Base-by-base conservation (phyloP, 2,797 vertebrate genomes). In the Diglossa cyanea region DNA sequence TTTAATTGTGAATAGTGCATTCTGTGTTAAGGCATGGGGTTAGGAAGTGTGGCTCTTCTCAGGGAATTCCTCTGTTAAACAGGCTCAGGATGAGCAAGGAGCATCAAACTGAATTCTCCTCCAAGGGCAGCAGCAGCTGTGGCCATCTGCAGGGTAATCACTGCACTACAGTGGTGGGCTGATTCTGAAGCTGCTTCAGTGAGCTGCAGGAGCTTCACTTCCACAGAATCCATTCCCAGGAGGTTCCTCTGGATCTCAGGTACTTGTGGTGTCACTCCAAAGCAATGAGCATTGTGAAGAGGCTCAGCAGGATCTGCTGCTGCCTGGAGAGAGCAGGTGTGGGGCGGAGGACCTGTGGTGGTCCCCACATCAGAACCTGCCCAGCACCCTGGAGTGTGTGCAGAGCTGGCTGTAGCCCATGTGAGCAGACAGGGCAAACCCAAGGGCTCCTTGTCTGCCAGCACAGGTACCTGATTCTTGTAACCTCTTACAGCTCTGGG, bases 311-410 rank as follows among this genome's bases (percentile, higher is more conserved):
- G 50, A 75, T 0, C 42, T 39, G 40, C 31, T 1, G 2, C 30
- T 84, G 45, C n/a, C 28, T 16, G 28, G 25, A 4, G 2, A 48
- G 57, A 50, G 21, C 2, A 3, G 9, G 3, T 45, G 25, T 20
- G 37, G 33, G 40, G 16, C 12, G 24, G 50, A 37, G n/a, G 15
- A 57, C 3, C 15, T 40, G 44, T 15, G 5, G 13, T 4, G n/a
- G 4, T 30, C 1, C 0, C 13, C 35, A 2, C 7, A 16, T 3
- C 10, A 2, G 51, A n/a, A 11, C 17, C 7, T 0, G 0, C 33
- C 60, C 72, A 53, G 33, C 2, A 2, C 9, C 23, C 7, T 8
- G 31, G 45, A 53, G 8, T 0, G 1, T 1, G 35, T 20, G 33
- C 35, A 24, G 30, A 23, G 1, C 6, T 57, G 42, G 17, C 12